These are phyloP conservation scores for Anoura caudifer DNA, from an alignment of 2,113 vertebrate species.

Conservation along the genomic window DNA sequence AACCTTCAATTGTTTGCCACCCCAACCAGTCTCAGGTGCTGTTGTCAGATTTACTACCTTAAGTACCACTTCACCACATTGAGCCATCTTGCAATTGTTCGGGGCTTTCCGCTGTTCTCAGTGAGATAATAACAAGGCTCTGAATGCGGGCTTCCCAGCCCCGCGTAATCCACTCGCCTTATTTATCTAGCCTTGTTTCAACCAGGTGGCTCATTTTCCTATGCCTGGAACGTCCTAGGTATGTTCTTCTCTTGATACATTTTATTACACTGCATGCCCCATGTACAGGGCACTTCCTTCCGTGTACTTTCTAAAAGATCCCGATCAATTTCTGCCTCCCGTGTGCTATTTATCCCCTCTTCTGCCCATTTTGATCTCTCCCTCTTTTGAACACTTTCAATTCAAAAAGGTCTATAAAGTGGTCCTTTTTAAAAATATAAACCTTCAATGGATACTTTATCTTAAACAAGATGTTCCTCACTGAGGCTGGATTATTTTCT, in stretches of 20 bases:
- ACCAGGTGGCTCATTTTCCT: neutral
- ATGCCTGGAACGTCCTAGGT: neutral
- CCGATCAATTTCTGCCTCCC: neutral
- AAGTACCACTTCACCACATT: neutral
- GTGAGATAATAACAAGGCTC: neutral
- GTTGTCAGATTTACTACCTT: neutral
- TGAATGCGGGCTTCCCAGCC: neutral
- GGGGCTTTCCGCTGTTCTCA: neutral
- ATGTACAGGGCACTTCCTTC: neutral
- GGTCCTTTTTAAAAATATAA: neutral
- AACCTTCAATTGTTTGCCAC: too few species aligned
- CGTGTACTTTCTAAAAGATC: neutral
- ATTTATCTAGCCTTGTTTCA: neutral
- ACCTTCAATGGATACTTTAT: slow-evolving; percentile 3
- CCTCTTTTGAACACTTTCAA: slow-evolving; percentile 30
- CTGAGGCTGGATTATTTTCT: neutral
- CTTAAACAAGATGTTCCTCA: neutral
- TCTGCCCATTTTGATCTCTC: neutral
- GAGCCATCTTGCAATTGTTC: rapidly evolving
- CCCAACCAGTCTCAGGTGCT: neutral
- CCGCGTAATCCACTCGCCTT: neutral
- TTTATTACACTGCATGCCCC: neutral
- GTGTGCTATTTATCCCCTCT: neutral
- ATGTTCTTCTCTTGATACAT: neutral
- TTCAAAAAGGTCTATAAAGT: slow-evolving; percentile 24